A percentile compares a stretch with the other conserved stretches of the same genome.
phyloP scores from a whole-genome alignment of 2,797 vertebrate genomes.

The Arremon aurantiirostris region DNA sequence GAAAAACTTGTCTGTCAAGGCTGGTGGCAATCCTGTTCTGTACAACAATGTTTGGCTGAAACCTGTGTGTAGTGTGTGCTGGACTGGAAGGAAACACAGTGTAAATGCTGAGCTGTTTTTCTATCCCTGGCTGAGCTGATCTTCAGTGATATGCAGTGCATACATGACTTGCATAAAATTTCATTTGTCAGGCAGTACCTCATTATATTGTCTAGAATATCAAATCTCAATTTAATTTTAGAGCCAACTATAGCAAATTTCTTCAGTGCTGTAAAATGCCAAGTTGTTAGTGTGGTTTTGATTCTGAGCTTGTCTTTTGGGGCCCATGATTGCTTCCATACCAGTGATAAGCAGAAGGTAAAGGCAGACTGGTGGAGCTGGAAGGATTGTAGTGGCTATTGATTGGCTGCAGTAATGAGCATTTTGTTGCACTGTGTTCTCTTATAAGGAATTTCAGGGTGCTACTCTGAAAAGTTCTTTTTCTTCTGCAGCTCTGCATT shows the following conservation, averaged over 20 bases:
- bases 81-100: not conserved
- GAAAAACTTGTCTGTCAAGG: not conserved
- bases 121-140: not conserved
- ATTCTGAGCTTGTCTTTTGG: not conserved
- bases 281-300: not conserved
- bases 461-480: not conserved
- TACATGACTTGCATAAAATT: not conserved
- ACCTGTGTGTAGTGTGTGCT: not conserved
- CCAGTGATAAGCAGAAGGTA: not conserved
- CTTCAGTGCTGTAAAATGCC: not conserved
- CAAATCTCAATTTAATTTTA: not conserved
- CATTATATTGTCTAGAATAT: not conserved
- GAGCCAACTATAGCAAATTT: not conserved
- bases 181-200: not conserved
- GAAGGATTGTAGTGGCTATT: not conserved
- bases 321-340: not conserved
- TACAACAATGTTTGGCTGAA: not conserved
- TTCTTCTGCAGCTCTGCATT: not conserved
- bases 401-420: not conserved
- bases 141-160: not conserved
- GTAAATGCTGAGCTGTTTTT: not conserved
- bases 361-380: not conserved
- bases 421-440: not conserved
- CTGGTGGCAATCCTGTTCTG: not conserved
- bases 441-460: not conserved